These are phyloP conservation scores for Cryptoprocta ferox DNA, from an alignment of 2,797 vertebrate genomes.

Conservation along the genomic window DNA sequence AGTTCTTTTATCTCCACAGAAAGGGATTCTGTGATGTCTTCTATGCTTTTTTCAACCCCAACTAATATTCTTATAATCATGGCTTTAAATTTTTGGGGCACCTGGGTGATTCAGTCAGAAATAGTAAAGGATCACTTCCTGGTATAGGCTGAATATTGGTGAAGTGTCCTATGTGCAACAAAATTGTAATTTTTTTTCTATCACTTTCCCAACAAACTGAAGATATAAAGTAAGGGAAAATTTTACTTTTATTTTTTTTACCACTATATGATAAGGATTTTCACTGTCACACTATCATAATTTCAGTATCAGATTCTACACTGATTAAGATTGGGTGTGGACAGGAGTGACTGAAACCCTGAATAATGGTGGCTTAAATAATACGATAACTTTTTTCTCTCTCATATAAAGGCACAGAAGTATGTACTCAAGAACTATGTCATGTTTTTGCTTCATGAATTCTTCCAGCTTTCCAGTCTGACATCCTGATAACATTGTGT, in stretches of 20 bases:
- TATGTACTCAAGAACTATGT: rapidly evolving
- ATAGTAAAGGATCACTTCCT: background rate
- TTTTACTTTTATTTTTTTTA: background rate
- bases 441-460: background rate
- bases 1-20: too few relatives aligned
- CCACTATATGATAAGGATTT: background rate
- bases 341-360: too few relatives aligned
- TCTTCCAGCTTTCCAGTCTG: background rate
- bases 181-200: background rate
- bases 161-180: background rate
- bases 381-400: rapidly evolving
- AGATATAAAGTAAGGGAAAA: background rate
- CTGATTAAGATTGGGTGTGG: background rate
- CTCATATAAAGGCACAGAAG: rapidly evolving
- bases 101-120: too few relatives aligned
- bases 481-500: background rate
- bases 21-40: too few relatives aligned
- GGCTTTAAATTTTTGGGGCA: too few relatives aligned
- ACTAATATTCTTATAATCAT: too few relatives aligned
- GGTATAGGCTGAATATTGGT: background rate
- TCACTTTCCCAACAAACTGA: background rate
- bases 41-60: too few relatives aligned
- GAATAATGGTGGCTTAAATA: too few relatives aligned
- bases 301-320: background rate
- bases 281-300: too few relatives aligned